Evolutionary conservation across 2,113 vertebrate species (phyloP), one percentile per base, ranked within the genome.

Genomic region (Vimba vimba): DNA sequence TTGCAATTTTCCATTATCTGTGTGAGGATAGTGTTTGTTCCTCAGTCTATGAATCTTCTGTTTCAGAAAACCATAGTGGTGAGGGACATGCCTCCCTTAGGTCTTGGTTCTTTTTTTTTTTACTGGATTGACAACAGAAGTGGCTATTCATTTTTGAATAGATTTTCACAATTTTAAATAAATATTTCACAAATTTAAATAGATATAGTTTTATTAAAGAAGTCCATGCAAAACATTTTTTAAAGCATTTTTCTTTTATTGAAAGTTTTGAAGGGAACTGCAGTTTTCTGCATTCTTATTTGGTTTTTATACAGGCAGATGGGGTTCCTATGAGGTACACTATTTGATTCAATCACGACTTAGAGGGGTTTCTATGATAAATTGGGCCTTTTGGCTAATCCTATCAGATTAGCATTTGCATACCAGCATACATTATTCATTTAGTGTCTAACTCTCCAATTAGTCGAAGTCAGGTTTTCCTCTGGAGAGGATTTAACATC

Each of bases 331-430:
- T 69, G 36, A 87, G 85, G 74, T 39, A 27, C 52, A 66, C 57
- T 79, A 84, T 86, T 60, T 82, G 86, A 92, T 91, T 93, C 90
- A 80, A 89, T 91, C 90, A 69, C 57, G 71, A 89, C 82, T 82
- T 62, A n/a, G 90, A 89, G 91, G 90, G 92, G 91, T 91, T 90
- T 88, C 25, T 79, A 74, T 84, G 83, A 89, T 85, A 79, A 87
- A 90, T 87, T 88, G 86, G 88, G 89, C 91, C 92, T 93, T 90
- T 91, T 86, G 86, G 91, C 86, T 94, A 93, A 94, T 91, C 87
- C 91, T 91, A 92, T 91, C 85, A 91, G 93, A 94, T 94, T 93
- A 94, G 87, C 84, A 94, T 94, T 92, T 68, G 91, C 92, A 92
- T 92, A 88, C 80, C 82, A 2, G 74, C 12, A 92, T 95, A 91